Evolutionary conservation across 92 coral and sea anemone species (phyloP).

Genomic region (Hydrozoanthus gracilis): DNA sequence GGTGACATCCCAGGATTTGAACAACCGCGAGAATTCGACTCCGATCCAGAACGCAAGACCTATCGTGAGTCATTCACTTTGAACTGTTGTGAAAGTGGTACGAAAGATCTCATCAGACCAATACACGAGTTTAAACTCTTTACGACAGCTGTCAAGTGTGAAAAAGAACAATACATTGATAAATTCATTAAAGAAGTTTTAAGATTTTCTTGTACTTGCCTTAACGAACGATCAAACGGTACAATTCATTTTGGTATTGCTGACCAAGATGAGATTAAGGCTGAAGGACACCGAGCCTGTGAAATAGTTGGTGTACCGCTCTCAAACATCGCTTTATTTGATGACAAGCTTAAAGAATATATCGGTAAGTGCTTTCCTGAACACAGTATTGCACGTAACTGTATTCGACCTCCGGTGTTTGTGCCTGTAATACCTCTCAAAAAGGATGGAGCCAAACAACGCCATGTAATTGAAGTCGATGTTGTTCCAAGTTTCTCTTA

Average conservation of each 20-base stretch:
- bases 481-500: constrained; percentile 48
- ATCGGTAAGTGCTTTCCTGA: constrained; percentile 56
- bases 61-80: not conserved
- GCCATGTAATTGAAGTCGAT: constrained; percentile 58
- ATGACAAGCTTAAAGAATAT: constrained; percentile 51
- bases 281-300: constrained; percentile 20
- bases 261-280: constrained; percentile 19
- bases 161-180: constrained; percentile 13
- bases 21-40: constrained; percentile 24
- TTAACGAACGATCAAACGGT: constrained; percentile 61
- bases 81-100: constrained; percentile 47
- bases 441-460: not conserved
- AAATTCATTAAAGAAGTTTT: constrained; percentile 55
- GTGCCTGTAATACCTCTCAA: constrained; percentile 8
- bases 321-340: not conserved
- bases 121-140: constrained; percentile 53
- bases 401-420: constrained; percentile 57
- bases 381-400: constrained; percentile 49
- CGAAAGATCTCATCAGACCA: constrained; percentile 52
- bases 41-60: constrained; percentile 1
- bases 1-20: not conserved
- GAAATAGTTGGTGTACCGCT: constrained; percentile 53
- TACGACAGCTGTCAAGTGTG: not conserved
- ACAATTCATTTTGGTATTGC: constrained; percentile 68
- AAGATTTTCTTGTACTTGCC: constrained; percentile 57